Conservation (phyloP, 2,888 invertebrate genomes). For the Lasioglossum figueresi region DNA sequence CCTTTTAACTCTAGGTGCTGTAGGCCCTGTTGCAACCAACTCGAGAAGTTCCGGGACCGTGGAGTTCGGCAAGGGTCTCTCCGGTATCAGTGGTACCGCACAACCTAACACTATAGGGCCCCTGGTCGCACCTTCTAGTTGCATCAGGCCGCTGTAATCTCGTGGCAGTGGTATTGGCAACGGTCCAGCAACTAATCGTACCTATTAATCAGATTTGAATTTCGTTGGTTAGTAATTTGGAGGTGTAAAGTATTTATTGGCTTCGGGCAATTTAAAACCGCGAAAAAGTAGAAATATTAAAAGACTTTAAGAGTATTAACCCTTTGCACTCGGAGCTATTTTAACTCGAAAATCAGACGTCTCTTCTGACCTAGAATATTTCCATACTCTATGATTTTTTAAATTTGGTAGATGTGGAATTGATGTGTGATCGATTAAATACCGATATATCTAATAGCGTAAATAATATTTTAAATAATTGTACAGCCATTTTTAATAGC, state of each 20-base stretch:
- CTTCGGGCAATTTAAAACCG: too few relatives aligned
- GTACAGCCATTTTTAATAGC: too few relatives aligned
- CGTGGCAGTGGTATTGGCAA: conserved; percentile 81
- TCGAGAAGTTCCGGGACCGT: conserved; percentile 80
- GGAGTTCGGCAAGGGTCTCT: conserved; percentile 78
- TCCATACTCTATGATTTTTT: too few relatives aligned
- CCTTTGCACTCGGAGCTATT: too few relatives aligned
- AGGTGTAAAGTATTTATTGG: not conserved
- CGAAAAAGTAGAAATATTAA: too few relatives aligned
- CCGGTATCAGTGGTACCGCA: conserved; percentile 82
- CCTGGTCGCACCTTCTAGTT: conserved; percentile 79
- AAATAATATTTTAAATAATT: too few relatives aligned
- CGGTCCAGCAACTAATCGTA: conserved; percentile 84
- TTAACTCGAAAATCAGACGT: too few relatives aligned
- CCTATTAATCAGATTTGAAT: conserved; percentile 69
- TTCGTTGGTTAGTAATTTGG: not conserved
- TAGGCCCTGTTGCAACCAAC: conserved; percentile 81
- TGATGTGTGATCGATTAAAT: too few relatives aligned
- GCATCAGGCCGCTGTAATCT: conserved; percentile 84
- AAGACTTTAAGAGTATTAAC: too few relatives aligned
- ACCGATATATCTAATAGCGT: too few relatives aligned
- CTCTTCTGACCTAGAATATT: too few relatives aligned
- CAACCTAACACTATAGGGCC: conserved; percentile 84
- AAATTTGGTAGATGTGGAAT: too few relatives aligned
- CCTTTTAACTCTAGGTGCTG: conserved; percentile 80